phyloP scores from a whole-genome alignment of 2,888 invertebrate species.

The Cheilosia pagana region DNA sequence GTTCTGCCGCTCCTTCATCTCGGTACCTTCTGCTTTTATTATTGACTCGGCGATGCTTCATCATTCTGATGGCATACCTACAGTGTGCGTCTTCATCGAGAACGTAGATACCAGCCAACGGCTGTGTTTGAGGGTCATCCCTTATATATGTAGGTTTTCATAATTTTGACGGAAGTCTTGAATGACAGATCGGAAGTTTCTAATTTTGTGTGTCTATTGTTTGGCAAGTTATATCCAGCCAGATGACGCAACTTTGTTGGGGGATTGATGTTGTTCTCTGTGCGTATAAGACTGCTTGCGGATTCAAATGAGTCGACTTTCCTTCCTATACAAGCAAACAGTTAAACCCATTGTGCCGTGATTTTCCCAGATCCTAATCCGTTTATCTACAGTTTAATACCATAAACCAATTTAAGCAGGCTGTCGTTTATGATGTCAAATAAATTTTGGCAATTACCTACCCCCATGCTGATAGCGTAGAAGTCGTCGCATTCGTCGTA shows the following conservation, averaged over 20 bases:
- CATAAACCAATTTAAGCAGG: constrained; percentile 1
- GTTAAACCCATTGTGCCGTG: neutral
- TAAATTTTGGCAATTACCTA: constrained; percentile 25
- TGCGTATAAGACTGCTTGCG: too few species aligned
- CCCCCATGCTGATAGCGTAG: neutral
- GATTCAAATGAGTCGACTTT: neutral
- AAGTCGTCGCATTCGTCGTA: neutral
- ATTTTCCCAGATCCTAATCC: neutral
- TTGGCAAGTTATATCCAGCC: constrained; percentile 27
- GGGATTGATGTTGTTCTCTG: neutral
- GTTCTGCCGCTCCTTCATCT: neutral
- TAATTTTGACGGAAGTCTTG: constrained; percentile 70
- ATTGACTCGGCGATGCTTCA: constrained; percentile 68
- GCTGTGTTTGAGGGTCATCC: constrained; percentile 54
- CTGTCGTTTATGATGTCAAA: constrained; percentile 15
- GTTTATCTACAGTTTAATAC: constrained; percentile 3
- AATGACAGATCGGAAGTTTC: constrained; percentile 71
- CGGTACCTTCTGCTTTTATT: constrained; percentile 13
- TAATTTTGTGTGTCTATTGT: constrained; percentile 66
- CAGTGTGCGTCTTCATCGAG: neutral
- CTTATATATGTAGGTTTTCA: constrained; percentile 52
- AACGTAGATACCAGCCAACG: constrained; percentile 10
- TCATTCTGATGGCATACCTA: constrained; percentile 59
- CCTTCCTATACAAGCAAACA: neutral
- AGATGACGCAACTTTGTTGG: constrained; percentile 30